Evolutionary conservation across 2,888 invertebrate species (phyloP), one percentile per base, ranked within the genome.

Genomic region (Phengaris alcon): DNA sequence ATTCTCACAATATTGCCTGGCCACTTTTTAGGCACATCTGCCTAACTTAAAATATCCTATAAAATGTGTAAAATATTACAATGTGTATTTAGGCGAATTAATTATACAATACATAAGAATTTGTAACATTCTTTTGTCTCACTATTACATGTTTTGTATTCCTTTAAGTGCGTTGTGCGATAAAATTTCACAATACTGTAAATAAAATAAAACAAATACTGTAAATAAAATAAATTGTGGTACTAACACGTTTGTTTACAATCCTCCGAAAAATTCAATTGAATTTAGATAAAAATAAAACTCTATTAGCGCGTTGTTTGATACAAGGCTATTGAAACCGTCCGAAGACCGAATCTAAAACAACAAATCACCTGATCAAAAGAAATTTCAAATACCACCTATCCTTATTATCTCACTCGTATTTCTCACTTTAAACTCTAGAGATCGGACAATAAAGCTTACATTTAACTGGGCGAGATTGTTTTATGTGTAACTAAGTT

Each of bases 341-440:
- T 54, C 54, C 52, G 52, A 44, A 1, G 72, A 70, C 64, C 15
- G 22, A 9, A 64, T 10, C 10, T 35, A 35, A 35, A 64, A 64
- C 48, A 54, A 72, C 22, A 35, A 35, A 72, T 72, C 35, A 52
- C 72, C 51, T 52, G 72, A 72, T 72, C 72, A 72, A 72, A 72
- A 72, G 72, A 72, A 72, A 72, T 72, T 72, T 72, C 72, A 22
- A 72, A 72, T 6, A 54, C 72, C 72, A 54, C 72, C 72, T 35
- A 72, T 72, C 51, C 44, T 52, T 52, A 72, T 35, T 35, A 52
- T 70, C 52, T 22, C 22, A 35, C 35, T 9, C 10, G 12, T 10
- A 15, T 13, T 13, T 13, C 6, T 13, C 12, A 54, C 22, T 72
- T 54, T 72, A n/a, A 54, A 54, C 72, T 72, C n/a, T 72, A 44